A percentile compares a stretch with the other conserved stretches of the same genome.
These are phyloP conservation scores for Flabesymbios commensalis DNA, from an alignment of 2,888 invertebrate species.

Conservation along the genomic window DNA sequence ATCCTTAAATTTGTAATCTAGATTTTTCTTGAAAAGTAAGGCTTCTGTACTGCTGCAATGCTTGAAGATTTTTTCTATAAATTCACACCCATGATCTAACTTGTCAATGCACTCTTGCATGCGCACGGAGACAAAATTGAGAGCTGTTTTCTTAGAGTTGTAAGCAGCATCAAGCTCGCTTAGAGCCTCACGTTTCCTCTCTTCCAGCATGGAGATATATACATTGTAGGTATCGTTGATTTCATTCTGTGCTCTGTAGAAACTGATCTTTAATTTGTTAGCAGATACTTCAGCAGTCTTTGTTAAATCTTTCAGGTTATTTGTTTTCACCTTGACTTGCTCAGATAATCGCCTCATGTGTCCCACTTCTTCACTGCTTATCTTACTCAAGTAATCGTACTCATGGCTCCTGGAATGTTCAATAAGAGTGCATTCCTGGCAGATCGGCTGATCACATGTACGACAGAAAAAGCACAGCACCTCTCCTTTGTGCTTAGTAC, in stretches of 20 bases:
- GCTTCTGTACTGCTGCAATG: constrained; percentile 87
- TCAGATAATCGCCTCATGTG: constrained; percentile 77
- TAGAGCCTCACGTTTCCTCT: constrained; percentile 88
- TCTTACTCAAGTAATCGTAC: constrained; percentile 46
- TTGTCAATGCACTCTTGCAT: constrained; percentile 64
- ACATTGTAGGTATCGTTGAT: constrained; percentile 96
- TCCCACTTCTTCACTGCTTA: constrained; percentile 70
- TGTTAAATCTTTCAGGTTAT: constrained; percentile 81
- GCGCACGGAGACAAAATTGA: constrained; percentile 82
- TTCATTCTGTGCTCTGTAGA: constrained; percentile 64
- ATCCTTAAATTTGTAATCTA: constrained; percentile 87
- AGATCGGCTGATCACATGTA: constrained; percentile 88
- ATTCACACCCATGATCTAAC: constrained; percentile 75
- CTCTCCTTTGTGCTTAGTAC: constrained; percentile 88
- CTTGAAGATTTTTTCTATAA: constrained; percentile 88
- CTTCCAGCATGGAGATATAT: constrained; percentile 93
- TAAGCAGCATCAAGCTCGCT: constrained; percentile 94
- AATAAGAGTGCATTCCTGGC: constrained; percentile 89
- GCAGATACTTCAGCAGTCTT: constrained; percentile 83
- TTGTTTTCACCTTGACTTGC: constrained; percentile 85
- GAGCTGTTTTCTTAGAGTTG: constrained; percentile 76
- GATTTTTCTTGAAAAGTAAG: constrained; percentile 87
- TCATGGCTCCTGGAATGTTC: constrained; percentile 66
- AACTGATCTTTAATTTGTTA: constrained; percentile 60
- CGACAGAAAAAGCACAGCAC: constrained; percentile 91